These are phyloP conservation scores for Caenorhabditis sp. DNA, from an alignment of 2,888 invertebrate species.

Conservation along the genomic window DNA sequence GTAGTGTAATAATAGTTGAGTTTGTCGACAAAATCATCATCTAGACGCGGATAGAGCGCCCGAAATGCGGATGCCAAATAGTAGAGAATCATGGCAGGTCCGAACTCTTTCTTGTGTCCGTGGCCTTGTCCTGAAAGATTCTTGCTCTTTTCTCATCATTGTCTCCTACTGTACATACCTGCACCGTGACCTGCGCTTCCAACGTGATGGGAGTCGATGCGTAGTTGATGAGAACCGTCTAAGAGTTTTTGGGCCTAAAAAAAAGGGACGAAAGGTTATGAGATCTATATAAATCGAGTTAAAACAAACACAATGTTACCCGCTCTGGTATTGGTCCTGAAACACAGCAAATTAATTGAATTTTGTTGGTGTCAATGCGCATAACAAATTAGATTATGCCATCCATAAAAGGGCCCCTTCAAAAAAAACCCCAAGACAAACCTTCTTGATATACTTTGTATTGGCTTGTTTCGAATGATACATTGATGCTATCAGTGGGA, in stretches of 20 bases:
- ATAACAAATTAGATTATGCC: constrained; percentile 3
- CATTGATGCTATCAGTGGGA: constrained; percentile 47
- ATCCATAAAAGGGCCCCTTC: background rate
- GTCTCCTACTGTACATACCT: constrained; percentile 56
- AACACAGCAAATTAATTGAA: constrained; percentile 32
- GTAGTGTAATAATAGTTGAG: constrained; percentile 83
- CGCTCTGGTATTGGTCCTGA: constrained; percentile 2
- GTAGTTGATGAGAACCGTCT: constrained; percentile 83
- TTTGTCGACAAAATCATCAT: constrained; percentile 83
- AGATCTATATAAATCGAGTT: background rate
- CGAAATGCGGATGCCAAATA: constrained; percentile 83
- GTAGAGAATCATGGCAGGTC: constrained; percentile 83
- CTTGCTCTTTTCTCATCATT: background rate
- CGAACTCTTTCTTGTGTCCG: constrained; percentile 83
- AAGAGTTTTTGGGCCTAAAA: constrained; percentile 82
- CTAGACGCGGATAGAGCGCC: constrained; percentile 82
- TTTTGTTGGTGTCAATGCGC: background rate
- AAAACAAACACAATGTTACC: background rate
- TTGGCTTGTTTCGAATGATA: constrained; percentile 69
- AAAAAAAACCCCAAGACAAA: constrained; percentile 24
- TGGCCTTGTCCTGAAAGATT: constrained; percentile 72
- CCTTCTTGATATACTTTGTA: constrained; percentile 69
- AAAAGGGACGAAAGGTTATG: constrained; percentile 1
- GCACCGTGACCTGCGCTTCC: constrained; percentile 82
- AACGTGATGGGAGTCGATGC: constrained; percentile 82